phyloP scores from a whole-genome alignment of 1,140 invertebrate genomes.

The Drosophila lowei region DNA sequence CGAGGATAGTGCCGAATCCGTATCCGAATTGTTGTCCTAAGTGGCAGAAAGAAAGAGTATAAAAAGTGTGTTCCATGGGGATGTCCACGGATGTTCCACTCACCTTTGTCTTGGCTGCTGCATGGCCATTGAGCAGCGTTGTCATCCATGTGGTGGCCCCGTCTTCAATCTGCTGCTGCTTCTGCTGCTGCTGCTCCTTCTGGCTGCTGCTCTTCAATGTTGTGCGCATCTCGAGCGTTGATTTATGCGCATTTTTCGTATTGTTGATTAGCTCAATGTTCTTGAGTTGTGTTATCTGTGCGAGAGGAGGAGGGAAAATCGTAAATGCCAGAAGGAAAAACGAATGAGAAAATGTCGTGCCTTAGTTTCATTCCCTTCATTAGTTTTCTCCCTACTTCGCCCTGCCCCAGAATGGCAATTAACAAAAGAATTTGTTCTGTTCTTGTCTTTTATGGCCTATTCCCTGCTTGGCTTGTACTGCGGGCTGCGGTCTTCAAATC shows the following conservation, averaged over 20 bases:
- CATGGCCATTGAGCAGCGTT: slow-evolving; percentile 55
- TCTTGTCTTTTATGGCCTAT: no score
- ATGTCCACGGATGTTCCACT: background rate
- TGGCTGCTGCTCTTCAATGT: slow-evolving; percentile 48
- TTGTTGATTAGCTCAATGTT: slow-evolving; percentile 83
- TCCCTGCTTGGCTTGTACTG: no score
- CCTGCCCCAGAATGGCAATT: slow-evolving; percentile 39
- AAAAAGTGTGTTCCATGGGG: background rate
- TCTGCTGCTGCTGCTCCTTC: slow-evolving; percentile 35
- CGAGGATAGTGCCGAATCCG: slow-evolving; percentile 82
- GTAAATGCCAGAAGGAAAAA: slow-evolving; percentile 11
- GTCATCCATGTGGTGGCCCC: slow-evolving; percentile 62
- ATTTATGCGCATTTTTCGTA: slow-evolving; percentile 78
- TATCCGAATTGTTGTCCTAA: slow-evolving; percentile 77
- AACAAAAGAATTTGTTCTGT: slow-evolving; percentile 9
- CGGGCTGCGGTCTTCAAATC: no score
- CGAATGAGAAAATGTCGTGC: slow-evolving; percentile 54
- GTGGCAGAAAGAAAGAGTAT: background rate
- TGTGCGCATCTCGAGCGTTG: slow-evolving; percentile 68
- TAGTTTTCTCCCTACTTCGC: slow-evolving; percentile 24
- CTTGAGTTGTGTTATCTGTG: slow-evolving; percentile 82
- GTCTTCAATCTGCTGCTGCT: slow-evolving; percentile 17
- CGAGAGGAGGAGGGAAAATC: background rate
- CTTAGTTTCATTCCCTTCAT: slow-evolving; percentile 45
- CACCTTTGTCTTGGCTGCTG: slow-evolving; percentile 62